Conservation (phyloP, 2,888 invertebrate genomes). For the Himalopsyche japonica region DNA sequence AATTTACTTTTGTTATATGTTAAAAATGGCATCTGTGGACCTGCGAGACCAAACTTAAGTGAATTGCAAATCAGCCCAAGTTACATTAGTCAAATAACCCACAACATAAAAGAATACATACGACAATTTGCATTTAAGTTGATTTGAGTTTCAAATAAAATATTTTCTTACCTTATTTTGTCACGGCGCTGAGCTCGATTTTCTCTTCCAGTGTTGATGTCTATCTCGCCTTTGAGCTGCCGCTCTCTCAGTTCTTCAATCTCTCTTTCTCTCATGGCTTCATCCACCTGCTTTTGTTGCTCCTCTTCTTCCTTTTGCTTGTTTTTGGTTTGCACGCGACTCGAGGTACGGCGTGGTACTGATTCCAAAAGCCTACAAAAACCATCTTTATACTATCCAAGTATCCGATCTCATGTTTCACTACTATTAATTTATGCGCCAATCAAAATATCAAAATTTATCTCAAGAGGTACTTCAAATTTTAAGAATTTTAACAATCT, state of each 20-base stretch:
- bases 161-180: constrained; percentile 49
- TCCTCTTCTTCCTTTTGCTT: constrained; percentile 59
- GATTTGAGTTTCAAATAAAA: background rate
- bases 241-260: constrained; percentile 42
- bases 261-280: constrained; percentile 41
- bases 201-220: constrained; percentile 51
- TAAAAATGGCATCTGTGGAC: too few relatives aligned
- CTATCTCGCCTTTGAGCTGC: constrained; percentile 26
- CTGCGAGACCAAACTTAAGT: too few relatives aligned
- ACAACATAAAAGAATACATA: too few relatives aligned
- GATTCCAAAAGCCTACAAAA: constrained; percentile 64
- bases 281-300: constrained; percentile 42
- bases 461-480: too few relatives aligned
- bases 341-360: constrained; percentile 70
- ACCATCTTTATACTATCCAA: constrained; percentile 1
- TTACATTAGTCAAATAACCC: too few relatives aligned
- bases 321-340: constrained; percentile 65
- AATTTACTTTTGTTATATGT: too few relatives aligned
- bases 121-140: too few relatives aligned
- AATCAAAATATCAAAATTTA: too few relatives aligned
- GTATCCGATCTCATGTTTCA: background rate
- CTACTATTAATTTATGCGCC: too few relatives aligned
- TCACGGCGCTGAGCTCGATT: constrained; percentile 61
- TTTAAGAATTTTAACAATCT: too few relatives aligned
- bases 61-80: too few relatives aligned